Percentiles rank a stretch among this genome's conserved stretches.
phyloP scores from a whole-genome alignment of 2,113 vertebrate species.

The Coreoperca whiteheadi region DNA sequence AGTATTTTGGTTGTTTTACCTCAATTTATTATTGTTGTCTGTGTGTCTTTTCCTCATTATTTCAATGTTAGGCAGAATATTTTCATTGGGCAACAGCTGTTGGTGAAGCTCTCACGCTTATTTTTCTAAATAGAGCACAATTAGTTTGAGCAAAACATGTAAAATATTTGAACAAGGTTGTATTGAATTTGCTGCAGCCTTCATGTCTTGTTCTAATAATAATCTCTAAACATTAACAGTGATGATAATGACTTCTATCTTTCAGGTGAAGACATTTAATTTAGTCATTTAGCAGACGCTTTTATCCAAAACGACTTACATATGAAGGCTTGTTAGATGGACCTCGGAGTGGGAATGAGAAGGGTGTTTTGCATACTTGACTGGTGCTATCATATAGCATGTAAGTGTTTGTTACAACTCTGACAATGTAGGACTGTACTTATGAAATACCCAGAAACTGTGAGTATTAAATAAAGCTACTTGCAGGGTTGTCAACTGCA shows the following conservation, averaged over 20 bases:
- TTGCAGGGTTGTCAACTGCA: conserved; percentile 29
- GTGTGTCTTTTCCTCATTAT: background rate
- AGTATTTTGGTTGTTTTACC: background rate
- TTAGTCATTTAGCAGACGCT: no score
- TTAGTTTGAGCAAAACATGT: no score
- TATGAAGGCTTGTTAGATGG: fast-evolving
- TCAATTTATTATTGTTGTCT: background rate
- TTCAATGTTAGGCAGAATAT: background rate
- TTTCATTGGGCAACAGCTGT: background rate
- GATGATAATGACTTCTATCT: background rate
- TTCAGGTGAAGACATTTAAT: background rate
- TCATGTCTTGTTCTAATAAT: background rate
- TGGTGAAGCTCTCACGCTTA: background rate
- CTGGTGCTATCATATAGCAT: background rate
- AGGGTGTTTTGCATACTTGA: background rate
- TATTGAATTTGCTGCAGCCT: background rate
- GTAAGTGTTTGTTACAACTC: conserved; percentile 21
- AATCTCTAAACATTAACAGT: background rate
- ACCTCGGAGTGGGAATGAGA: background rate
- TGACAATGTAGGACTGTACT: conserved; percentile 20
- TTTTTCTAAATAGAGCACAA: background rate
- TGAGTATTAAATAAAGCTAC: conserved; percentile 45
- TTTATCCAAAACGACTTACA: no score
- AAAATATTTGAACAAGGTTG: background rate
- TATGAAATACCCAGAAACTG: conserved; percentile 40